Conservation (phyloP, 2,888 invertebrate genomes). For the Melanargia galathea region DNA sequence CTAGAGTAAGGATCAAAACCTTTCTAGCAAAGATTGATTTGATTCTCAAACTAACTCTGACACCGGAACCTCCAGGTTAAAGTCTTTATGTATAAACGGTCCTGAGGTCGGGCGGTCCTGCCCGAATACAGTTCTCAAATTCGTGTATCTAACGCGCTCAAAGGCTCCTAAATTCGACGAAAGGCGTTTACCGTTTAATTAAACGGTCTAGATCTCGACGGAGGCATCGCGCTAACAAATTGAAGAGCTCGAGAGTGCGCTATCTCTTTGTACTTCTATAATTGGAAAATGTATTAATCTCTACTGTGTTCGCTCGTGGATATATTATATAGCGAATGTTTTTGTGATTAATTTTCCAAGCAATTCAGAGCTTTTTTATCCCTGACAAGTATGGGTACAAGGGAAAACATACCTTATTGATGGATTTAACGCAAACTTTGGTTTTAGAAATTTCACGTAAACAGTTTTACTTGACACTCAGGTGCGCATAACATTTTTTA, state of each 20-base stretch:
- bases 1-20: too few species aligned
- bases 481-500: too few species aligned
- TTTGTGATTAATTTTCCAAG: background rate
- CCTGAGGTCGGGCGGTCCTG: background rate
- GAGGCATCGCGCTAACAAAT: slow-evolving; percentile 23
- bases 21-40: too few species aligned
- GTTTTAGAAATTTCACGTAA: too few species aligned
- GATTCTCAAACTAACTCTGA: too few species aligned
- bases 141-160: slow-evolving; percentile 14
- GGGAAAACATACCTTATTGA: too few species aligned
- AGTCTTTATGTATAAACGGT: background rate
- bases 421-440: too few species aligned
- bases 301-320: background rate
- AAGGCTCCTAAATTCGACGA: slow-evolving; percentile 27
- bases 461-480: too few species aligned
- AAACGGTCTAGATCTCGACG: slow-evolving; percentile 30
- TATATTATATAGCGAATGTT: background rate
- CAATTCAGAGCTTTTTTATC: background rate
- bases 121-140: slow-evolving; percentile 6
- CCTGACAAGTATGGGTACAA: background rate
- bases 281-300: slow-evolving; percentile 23
- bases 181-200: slow-evolving; percentile 33
- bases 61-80: too few species aligned
- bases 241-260: slow-evolving; percentile 19
- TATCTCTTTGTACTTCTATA: slow-evolving; percentile 20